Base-by-base conservation (phyloP, 2,797 vertebrate species). In the Epinephelus coioides region DNA sequence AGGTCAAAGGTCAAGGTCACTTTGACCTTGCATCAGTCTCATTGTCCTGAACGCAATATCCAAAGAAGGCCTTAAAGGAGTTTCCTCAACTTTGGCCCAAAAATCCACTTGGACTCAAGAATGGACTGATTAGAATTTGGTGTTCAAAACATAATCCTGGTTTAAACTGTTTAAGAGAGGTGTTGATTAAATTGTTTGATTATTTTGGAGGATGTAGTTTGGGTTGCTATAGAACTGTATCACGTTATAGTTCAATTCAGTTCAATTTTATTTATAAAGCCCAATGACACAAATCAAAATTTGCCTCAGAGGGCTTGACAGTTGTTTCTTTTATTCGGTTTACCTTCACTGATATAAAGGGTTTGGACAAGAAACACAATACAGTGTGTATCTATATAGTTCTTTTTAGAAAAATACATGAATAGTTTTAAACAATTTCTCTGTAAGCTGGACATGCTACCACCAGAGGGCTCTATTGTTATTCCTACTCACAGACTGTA, bases 401-500 rank as follows among this genome's bases (percentile, higher is more conserved):
- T 12, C 49, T 4, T 23, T 50, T 50, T 46, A 72, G n/a, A 40
- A 23, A 46, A 51, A 23, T 19, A 10, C 23, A 23, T 54, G 3
- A 3, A 57, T 7, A 46, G 27, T 27, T 43, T 1, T 21, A 30
- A 30, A 25, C 4, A 2, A 18, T 23, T 77, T 70, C 17, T 51
- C 5, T 47, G 0, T 68, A 4, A 6, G 0, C 8, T 72, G 2
- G 4, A 38, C 7, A 9, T 74, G 0, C 30, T 21, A 30, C 76
- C 89, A 82, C 78, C 18, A 79, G 87, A 70, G 73, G 60, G 81
- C 60, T 65, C n/a, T 43, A 0, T 40, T 43, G 0, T 0, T 57
- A 4, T 64, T 2, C 10, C 11, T 27, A 10, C 18, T 6, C 11
- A 19, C 23, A 56, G 18, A 27, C 13, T 5, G 13, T 7, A 25